Evolutionary conservation across 2,113 vertebrate genomes (phyloP).

Genomic region (Nestor notabilis): DNA sequence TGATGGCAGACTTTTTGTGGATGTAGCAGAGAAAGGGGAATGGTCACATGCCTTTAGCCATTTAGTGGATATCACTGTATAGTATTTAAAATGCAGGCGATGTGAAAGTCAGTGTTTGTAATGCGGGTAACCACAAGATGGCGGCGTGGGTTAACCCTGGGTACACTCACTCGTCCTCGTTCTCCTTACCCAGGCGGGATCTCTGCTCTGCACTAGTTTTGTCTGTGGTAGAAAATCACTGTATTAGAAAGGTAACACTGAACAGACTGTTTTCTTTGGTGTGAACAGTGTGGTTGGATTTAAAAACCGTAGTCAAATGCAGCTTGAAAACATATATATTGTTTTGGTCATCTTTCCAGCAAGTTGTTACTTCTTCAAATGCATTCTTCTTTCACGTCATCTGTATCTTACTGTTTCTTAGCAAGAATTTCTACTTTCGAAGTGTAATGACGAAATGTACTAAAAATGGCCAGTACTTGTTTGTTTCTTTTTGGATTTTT

Average conservation of each 20-base stretch:
- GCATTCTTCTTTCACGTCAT: background rate
- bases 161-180: fast-evolving
- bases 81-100: background rate
- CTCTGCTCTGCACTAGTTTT: fast-evolving
- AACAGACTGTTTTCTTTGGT: background rate
- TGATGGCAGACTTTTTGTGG: background rate
- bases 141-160: conserved; percentile 1
- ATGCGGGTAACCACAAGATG: background rate
- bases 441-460: background rate
- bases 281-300: background rate
- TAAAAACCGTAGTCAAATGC: background rate
- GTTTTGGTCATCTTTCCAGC: background rate
- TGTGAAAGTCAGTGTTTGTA: background rate
- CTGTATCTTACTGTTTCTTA: background rate
- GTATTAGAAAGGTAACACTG: background rate
- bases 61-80: background rate
- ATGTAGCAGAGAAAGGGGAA: background rate
- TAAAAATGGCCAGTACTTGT: background rate
- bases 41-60: no score
- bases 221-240: no score
- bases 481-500: background rate
- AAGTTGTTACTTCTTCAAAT: background rate
- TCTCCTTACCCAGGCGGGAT: fast-evolving
- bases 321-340: background rate
- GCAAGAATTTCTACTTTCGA: background rate